Evolutionary conservation across 1,140 invertebrate genomes (phyloP).

Genomic region (Thaumetopoea pityocampa): DNA sequence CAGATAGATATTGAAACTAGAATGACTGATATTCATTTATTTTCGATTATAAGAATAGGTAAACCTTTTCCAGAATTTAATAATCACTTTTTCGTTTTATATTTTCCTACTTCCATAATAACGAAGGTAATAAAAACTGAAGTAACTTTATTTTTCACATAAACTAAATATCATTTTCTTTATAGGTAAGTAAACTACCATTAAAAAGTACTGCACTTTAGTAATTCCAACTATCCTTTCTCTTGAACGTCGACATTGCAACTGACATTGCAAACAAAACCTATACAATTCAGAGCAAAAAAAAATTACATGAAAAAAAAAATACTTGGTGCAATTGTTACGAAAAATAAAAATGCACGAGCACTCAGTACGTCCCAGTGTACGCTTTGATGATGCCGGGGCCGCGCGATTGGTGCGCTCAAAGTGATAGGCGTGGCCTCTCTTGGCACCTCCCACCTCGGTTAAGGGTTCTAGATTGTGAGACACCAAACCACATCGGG

Average conservation of each 20-base stretch:
- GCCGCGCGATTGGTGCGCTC: conserved; percentile 34
- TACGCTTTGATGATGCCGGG: conserved; percentile 50
- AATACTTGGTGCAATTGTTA: conserved; percentile 40
- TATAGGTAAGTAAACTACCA: conserved; percentile 7
- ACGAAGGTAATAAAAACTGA: neutral
- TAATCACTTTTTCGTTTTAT: too few species aligned
- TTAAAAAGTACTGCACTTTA: conserved; percentile 18
- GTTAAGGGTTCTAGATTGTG: conserved; percentile 47
- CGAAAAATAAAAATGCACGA: conserved; percentile 59
- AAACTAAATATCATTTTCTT: conserved; percentile 9
- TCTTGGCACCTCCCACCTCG: conserved; percentile 37
- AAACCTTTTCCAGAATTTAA: too few species aligned
- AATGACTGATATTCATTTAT: too few species aligned
- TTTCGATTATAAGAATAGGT: too few species aligned
- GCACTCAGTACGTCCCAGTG: conserved; percentile 63
- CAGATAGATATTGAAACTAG: too few species aligned
- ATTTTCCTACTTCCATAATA: conserved; percentile 1
- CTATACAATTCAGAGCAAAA: conserved; percentile 49
- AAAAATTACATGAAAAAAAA: conserved; percentile 40
- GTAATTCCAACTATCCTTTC: conserved; percentile 31
- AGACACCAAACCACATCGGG: conserved; percentile 55
- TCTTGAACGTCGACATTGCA: conserved; percentile 39
- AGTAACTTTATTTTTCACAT: too few species aligned
- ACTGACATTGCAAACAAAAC: conserved; percentile 61
- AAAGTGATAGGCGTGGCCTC: conserved; percentile 41